Evolutionary conservation across 2,113 vertebrate genomes (phyloP).

Genomic region (Stigmatopora argus): DNA sequence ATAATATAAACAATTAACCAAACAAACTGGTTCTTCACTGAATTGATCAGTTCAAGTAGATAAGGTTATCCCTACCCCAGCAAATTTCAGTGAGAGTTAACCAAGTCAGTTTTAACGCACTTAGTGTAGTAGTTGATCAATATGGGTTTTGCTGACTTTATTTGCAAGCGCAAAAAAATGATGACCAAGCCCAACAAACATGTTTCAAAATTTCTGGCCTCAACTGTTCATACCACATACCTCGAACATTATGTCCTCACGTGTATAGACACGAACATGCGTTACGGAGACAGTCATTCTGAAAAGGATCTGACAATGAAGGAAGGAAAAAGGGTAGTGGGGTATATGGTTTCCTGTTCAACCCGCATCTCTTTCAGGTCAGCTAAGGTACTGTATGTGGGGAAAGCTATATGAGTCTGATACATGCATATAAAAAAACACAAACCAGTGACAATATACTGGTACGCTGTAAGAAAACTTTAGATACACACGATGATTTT

Average conservation of each 20-base stretch:
- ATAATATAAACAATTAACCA: not conserved
- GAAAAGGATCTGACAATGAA: conserved; percentile 19
- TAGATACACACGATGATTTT: no score
- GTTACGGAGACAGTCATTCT: conserved; percentile 2
- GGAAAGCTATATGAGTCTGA: conserved; percentile 16
- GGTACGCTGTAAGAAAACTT: not conserved
- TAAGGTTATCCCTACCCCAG: no score
- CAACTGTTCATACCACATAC: conserved; percentile 31
- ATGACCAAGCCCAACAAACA: not conserved
- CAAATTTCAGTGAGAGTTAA: no score
- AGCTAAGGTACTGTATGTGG: conserved; percentile 4
- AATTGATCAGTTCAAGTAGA: no score
- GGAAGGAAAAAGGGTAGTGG: conserved; percentile 10
- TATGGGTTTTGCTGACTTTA: not conserved
- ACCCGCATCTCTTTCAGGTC: conserved; percentile 30
- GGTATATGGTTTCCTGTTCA: conserved; percentile 49
- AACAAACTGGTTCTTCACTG: not conserved
- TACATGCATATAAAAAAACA: not conserved
- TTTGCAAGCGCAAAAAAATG: not conserved
- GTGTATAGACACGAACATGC: conserved; percentile 14
- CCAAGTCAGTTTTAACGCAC: not conserved
- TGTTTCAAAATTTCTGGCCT: not conserved
- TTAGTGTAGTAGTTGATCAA: not conserved
- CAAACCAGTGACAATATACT: not conserved
- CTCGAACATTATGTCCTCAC: conserved; percentile 32